Base-by-base conservation (phyloP, 1,140 invertebrate genomes). In the Carposina sasakii region DNA sequence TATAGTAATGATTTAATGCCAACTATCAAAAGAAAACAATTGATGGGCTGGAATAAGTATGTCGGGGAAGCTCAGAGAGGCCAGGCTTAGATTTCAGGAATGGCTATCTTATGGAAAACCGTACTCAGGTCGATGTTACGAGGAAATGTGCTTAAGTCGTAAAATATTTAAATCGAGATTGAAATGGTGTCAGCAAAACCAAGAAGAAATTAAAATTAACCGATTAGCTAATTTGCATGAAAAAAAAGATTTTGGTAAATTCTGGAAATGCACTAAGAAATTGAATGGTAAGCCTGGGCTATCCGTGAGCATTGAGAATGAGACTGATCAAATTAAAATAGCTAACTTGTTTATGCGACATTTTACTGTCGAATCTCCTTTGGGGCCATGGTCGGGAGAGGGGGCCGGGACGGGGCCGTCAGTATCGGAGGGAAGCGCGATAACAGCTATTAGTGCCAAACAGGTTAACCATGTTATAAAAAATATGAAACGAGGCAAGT, bases 151-250 rank as follows among this genome's bases (percentile, higher is more conserved):
- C 15, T 8, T 5, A 5, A 33, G 31, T 33, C 31, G 31, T 15
- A 33, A 13, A 33, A 33, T 13, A 8, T 33, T 33, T 15, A 66
- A 66, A 46, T 31, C 51, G 13, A 40, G 43, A 2, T 17, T 57
- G 15, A 53, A 44, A n/a, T 66, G 49, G 54, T 62, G 56, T 34
- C 55, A 59, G 33, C 53, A 57, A 5, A 46, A 66, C 30, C 26
- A 46, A 24, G 54, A 62, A 2, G 39, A 57, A 46, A 50, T 67
- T 12, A 59, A 57, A 42, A 59, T 67, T 42, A 45, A 60, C 13
- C 34, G 30, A 6, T 12, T 60, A 2, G 51, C 57, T 8, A 39
- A 41, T 3, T 21, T 50, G 6, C 54, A 56, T 31, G 10, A 34
- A 2, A 44, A 48, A 3, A 41, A 57, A 19, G 49, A 57, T 23